Conservation (phyloP, 2,888 invertebrate species). For the Orchesellides sinensis region DNA sequence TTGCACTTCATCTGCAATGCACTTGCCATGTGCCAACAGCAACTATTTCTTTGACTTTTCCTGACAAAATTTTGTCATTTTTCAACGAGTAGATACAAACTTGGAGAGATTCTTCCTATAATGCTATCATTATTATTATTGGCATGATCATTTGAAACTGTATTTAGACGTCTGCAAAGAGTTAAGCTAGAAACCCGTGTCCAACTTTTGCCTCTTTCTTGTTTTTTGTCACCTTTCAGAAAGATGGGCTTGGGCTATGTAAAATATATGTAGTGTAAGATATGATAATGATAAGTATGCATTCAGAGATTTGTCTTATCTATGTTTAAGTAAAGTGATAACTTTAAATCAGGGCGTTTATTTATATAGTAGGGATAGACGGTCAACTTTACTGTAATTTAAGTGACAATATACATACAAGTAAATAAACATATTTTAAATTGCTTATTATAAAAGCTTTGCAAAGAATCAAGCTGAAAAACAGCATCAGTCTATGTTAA, state of each 20-base stretch:
- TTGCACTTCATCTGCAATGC: conserved; percentile 47
- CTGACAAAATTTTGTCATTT: conserved; percentile 14
- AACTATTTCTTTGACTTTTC: not conserved
- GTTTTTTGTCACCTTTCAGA: not conserved
- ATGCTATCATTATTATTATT: conserved; percentile 54
- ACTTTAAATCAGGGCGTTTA: no score
- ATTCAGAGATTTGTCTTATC: no score
- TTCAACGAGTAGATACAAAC: conserved; percentile 9
- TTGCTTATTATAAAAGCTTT: no score
- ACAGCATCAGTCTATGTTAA: no score
- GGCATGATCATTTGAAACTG: conserved; percentile 14
- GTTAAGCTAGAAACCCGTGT: not conserved
- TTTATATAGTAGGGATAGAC: no score
- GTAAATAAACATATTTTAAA: no score
- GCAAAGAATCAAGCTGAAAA: no score
- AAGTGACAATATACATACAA: no score
- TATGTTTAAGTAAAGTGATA: no score
- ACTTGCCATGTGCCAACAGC: conserved; percentile 39
- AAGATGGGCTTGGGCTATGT: not conserved
- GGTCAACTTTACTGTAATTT: no score
- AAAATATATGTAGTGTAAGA: no score
- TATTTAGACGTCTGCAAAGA: not conserved
- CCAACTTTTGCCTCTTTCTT: not conserved
- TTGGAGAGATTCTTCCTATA: conserved; percentile 25
- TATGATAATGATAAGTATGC: no score